phyloP scores from a whole-genome alignment of 2,113 vertebrate genomes.

The Hystrix cristata region DNA sequence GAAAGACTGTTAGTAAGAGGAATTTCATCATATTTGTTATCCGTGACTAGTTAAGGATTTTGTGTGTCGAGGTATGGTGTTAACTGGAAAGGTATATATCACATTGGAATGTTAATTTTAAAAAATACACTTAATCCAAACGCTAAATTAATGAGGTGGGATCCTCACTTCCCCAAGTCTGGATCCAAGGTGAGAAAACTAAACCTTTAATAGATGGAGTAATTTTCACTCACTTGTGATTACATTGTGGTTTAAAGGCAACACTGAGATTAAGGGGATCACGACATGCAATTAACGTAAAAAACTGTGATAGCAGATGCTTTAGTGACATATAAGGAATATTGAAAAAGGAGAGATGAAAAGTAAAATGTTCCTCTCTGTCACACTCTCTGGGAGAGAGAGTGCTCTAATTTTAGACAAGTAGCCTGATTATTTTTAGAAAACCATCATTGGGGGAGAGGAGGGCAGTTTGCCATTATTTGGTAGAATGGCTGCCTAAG shows the following conservation, averaged over 20 bases:
- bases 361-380: conserved; percentile 9
- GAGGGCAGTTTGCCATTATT: conserved; percentile 47
- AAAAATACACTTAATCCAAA: conserved; percentile 40
- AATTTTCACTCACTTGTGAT: conserved; percentile 26
- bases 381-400: neutral
- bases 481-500: neutral
- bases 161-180: conserved; percentile 46
- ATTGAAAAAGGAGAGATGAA: neutral
- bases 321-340: neutral
- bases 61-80: conserved; percentile 8
- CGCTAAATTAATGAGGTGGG: conserved; percentile 38
- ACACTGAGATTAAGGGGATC: neutral
- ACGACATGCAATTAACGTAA: neutral
- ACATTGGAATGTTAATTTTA: conserved; percentile 61
- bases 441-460: conserved; percentile 7
- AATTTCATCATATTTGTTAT: conserved; percentile 11
- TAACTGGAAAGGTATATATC: conserved; percentile 2
- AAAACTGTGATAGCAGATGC: neutral
- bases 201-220: conserved; percentile 54
- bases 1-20: neutral
- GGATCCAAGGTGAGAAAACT: conserved; percentile 35
- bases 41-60: conserved; percentile 28
- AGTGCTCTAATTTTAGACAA: conserved; percentile 56
- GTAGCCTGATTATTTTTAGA: conserved; percentile 68
- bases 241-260: conserved; percentile 7